These are phyloP conservation scores for Beris chalybata DNA, from an alignment of 2,888 invertebrate species.

Conservation along the genomic window DNA sequence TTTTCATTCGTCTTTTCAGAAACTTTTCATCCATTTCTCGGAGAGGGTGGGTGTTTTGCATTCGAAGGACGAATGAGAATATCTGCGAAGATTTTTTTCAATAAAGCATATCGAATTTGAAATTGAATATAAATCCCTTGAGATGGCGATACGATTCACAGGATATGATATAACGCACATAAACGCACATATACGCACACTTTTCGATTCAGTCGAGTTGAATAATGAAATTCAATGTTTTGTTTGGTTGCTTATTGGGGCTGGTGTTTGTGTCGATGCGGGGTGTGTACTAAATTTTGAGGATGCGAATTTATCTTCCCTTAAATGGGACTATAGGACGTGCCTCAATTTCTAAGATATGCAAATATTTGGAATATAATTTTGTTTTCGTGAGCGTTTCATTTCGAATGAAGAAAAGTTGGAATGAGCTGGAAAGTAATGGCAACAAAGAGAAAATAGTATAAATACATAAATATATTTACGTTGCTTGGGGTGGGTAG, in stretches of 20 bases:
- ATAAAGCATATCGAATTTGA: slow-evolving; percentile 41
- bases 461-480: too few relatives aligned
- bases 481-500: too few relatives aligned
- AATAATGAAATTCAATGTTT: slow-evolving; percentile 33
- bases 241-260: slow-evolving; percentile 20
- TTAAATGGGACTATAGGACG: slow-evolving; percentile 6
- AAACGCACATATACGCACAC: background rate
- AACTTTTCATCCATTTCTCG: background rate
- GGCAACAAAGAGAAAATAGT: too few relatives aligned
- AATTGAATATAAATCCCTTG: slow-evolving; percentile 41
- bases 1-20: too few relatives aligned
- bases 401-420: too few relatives aligned
- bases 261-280: background rate
- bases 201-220: slow-evolving; percentile 18
- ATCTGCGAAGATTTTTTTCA: slow-evolving; percentile 32
- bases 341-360: slow-evolving; percentile 20
- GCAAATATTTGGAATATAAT: slow-evolving; percentile 23
- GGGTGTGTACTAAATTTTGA: background rate
- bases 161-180: slow-evolving; percentile 29
- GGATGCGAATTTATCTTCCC: background rate
- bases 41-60: background rate
- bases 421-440: too few relatives aligned
- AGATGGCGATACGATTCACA: slow-evolving; percentile 29
- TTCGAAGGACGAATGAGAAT: slow-evolving; percentile 16
- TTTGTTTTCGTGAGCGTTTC: too few relatives aligned